A percentile compares a stretch with the other conserved stretches of the same genome.
These are phyloP conservation scores for Aphelocoma coerulescens DNA, from an alignment of 2,113 vertebrate genomes.

Conservation along the genomic window DNA sequence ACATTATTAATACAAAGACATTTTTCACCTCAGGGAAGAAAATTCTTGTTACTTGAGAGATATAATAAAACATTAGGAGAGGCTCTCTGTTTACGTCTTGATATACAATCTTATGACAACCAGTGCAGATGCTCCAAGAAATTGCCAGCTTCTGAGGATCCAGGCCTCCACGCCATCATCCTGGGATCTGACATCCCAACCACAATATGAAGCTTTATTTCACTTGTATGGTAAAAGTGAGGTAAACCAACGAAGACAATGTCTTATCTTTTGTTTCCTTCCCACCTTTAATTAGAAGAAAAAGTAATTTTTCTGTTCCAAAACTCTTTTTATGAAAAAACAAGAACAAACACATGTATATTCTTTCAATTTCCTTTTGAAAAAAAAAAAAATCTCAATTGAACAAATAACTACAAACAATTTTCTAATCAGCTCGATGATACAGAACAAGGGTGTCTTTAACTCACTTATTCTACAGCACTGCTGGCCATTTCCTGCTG, in stretches of 20 bases:
- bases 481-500: slow-evolving; percentile 7
- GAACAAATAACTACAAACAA: not conserved
- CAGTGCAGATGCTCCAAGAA: not conserved
- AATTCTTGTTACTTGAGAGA: slow-evolving; percentile 6
- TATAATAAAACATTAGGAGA: slow-evolving; percentile 9
- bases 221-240: not conserved
- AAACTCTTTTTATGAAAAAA: not conserved
- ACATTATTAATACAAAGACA: not conserved
- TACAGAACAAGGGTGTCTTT: not conserved
- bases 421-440: not conserved
- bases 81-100: not conserved
- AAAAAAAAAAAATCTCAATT: not conserved
- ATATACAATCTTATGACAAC: not conserved
- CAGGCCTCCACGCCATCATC: not conserved
- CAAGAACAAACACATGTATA: not conserved
- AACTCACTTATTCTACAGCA: slow-evolving; percentile 1
- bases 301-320: not conserved
- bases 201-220: not conserved
- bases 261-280: not conserved
- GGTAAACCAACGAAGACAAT: not conserved
- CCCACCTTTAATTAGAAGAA: not conserved
- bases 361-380: not conserved
- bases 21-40: slow-evolving; percentile 18
- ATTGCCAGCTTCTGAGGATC: not conserved
- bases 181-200: not conserved